These are phyloP conservation scores for Lycaon pictus DNA, from an alignment of 2,113 vertebrate species.

Conservation along the genomic window DNA sequence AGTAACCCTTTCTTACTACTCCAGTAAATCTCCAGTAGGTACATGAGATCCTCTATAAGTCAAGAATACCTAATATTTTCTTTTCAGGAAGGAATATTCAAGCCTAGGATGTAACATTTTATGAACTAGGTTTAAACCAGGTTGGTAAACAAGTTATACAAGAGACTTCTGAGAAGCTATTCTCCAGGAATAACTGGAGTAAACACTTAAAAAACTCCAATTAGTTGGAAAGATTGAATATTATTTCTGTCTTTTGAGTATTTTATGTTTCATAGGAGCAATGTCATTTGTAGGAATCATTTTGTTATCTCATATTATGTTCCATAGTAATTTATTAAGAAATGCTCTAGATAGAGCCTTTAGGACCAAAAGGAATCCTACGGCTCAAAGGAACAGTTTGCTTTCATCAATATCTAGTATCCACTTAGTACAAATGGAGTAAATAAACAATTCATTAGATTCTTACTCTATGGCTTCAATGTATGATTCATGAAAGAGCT, in stretches of 20 bases:
- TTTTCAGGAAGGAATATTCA: conserved; percentile 4
- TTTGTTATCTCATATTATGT: neutral
- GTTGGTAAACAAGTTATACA: neutral
- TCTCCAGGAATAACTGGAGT: neutral
- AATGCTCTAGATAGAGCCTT: conserved; percentile 15
- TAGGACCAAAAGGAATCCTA: neutral
- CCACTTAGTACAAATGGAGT: conserved; percentile 7
- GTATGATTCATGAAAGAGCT: neutral
- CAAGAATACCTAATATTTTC: neutral
- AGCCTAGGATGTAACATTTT: neutral
- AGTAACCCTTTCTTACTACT: neutral
- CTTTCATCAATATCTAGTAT: conserved; percentile 3
- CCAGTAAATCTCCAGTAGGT: neutral
- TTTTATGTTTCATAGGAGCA: neutral
- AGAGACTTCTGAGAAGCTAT: neutral
- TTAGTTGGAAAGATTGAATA: conserved; percentile 1
- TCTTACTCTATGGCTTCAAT: neutral
- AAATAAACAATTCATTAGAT: neutral
- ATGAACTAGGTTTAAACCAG: conserved; percentile 21
- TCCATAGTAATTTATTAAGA: conserved; percentile 25
- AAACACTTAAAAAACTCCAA: neutral
- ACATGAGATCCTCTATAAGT: neutral
- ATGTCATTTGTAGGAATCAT: neutral
- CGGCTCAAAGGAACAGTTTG: neutral
- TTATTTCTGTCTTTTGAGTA: neutral